phyloP scores from a whole-genome alignment of 2,888 invertebrate species.

The Hyles lineata region DNA sequence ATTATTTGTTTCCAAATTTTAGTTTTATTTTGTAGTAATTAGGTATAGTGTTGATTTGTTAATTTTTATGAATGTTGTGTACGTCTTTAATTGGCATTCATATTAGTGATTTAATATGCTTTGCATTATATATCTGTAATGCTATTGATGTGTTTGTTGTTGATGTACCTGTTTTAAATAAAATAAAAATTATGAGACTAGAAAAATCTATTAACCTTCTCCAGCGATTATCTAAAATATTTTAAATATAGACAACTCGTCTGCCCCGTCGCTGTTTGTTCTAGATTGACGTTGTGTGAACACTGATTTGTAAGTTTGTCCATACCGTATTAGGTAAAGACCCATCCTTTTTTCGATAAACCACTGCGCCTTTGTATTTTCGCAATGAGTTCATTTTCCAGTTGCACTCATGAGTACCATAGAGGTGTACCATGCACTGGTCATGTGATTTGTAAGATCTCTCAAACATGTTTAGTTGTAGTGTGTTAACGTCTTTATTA shows the following conservation, averaged over 20 bases:
- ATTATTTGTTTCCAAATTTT: no score
- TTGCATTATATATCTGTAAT: no score
- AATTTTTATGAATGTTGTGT: no score
- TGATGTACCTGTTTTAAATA: no score
- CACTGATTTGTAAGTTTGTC: slow-evolving; percentile 73
- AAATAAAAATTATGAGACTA: background rate
- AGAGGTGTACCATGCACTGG: slow-evolving; percentile 42
- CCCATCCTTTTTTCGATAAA: slow-evolving; percentile 72
- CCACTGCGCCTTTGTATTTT: slow-evolving; percentile 59
- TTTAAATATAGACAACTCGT: slow-evolving; percentile 25
- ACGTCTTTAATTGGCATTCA: no score
- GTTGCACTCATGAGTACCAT: slow-evolving; percentile 60
- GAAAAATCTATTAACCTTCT: background rate
- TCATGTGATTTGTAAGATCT: slow-evolving; percentile 53
- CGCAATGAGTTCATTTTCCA: slow-evolving; percentile 60
- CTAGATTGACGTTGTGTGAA: slow-evolving; percentile 59
- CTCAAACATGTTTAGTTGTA: slow-evolving; percentile 68
- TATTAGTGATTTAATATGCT: no score
- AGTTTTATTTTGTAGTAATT: no score
- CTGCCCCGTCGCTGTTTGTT: slow-evolving; percentile 48
- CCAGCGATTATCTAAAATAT: background rate
- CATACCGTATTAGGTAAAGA: slow-evolving; percentile 69
- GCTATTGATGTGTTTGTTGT: no score
- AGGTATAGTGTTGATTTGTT: no score
- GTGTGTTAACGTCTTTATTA: slow-evolving; percentile 60